phyloP scores from a whole-genome alignment of 2,113 vertebrate species.

The Enhydra lutris region DNA sequence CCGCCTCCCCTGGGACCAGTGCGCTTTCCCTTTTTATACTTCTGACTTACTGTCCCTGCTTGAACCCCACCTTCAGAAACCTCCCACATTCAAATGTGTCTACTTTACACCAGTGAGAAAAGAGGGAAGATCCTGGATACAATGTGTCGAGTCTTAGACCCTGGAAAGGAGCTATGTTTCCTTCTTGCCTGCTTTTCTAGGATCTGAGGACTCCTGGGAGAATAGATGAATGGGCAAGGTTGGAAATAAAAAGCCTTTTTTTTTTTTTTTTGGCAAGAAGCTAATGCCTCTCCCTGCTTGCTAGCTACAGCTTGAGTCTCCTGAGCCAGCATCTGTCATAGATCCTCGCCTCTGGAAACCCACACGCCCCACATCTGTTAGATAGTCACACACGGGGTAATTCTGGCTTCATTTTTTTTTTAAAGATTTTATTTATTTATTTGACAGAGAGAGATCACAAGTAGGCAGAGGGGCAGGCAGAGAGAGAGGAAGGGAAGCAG shows the following conservation, averaged over 20 bases:
- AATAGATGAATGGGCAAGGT: not conserved
- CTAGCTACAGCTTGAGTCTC: not conserved
- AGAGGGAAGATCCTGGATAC: not conserved
- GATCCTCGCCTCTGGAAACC: fast-evolving
- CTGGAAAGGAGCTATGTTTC: not conserved
- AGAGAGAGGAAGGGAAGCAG: too few relatives aligned
- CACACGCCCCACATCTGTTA: not conserved
- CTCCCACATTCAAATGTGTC: not conserved
- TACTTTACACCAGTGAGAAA: not conserved
- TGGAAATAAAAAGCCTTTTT: not conserved
- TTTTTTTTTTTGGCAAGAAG: not conserved
- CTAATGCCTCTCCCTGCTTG: not conserved
- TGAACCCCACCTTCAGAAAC: not conserved
- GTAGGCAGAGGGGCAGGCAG: too few relatives aligned
- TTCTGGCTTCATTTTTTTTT: not conserved
- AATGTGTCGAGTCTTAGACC: not conserved
- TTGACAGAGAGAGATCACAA: too few relatives aligned
- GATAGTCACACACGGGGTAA: not conserved
- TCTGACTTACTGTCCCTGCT: not conserved
- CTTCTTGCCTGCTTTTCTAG: not conserved
- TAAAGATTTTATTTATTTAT: too few relatives aligned
- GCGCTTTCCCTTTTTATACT: not conserved
- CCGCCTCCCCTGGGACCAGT: not conserved
- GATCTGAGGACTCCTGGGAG: not conserved
- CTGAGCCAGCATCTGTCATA: not conserved